These are phyloP conservation scores for Macroramphosus scolopax DNA, from an alignment of 2,797 vertebrate species.

Conservation along the genomic window DNA sequence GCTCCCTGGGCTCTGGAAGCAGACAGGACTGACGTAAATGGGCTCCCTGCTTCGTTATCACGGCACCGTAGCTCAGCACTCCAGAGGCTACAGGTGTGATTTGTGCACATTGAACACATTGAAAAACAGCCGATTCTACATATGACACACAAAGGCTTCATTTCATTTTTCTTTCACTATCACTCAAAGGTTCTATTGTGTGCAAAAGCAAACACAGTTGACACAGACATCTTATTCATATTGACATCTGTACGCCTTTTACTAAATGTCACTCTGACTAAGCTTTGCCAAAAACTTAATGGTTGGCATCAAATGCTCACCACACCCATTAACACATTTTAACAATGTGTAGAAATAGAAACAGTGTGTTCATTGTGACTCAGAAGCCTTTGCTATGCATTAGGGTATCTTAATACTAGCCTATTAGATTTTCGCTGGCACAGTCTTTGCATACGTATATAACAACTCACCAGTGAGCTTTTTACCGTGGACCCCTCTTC, in stretches of 20 bases:
- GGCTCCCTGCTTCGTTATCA: slow-evolving; percentile 62
- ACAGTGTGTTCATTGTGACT: slow-evolving; percentile 70
- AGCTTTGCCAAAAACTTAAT: slow-evolving; percentile 56
- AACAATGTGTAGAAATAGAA: slow-evolving; percentile 71
- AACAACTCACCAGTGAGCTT: slow-evolving; percentile 43
- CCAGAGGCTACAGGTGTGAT: slow-evolving; percentile 50
- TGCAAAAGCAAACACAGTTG: slow-evolving; percentile 27
- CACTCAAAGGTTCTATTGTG: slow-evolving; percentile 33
- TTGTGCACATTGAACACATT: no score
- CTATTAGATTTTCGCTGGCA: slow-evolving; percentile 55
- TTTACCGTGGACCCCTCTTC: slow-evolving; percentile 27
- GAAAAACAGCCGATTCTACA: slow-evolving; percentile 35
- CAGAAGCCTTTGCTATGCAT: slow-evolving; percentile 65
- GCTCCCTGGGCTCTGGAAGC: slow-evolving; percentile 61
- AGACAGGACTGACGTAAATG: slow-evolving; percentile 78
- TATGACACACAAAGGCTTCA: slow-evolving; percentile 6
- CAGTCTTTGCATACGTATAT: slow-evolving; percentile 28
- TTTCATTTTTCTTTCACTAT: slow-evolving; percentile 18
- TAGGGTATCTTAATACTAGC: slow-evolving; percentile 64
- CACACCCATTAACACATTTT: slow-evolving; percentile 70
- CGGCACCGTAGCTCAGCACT: slow-evolving; percentile 44
- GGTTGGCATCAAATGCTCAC: slow-evolving; percentile 65
- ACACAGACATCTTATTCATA: slow-evolving; percentile 51
- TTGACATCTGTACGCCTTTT: slow-evolving; percentile 45
- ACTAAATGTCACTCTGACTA: slow-evolving; percentile 57